Conservation (phyloP, 1,140 invertebrate species). For the Ips typographus region DNA sequence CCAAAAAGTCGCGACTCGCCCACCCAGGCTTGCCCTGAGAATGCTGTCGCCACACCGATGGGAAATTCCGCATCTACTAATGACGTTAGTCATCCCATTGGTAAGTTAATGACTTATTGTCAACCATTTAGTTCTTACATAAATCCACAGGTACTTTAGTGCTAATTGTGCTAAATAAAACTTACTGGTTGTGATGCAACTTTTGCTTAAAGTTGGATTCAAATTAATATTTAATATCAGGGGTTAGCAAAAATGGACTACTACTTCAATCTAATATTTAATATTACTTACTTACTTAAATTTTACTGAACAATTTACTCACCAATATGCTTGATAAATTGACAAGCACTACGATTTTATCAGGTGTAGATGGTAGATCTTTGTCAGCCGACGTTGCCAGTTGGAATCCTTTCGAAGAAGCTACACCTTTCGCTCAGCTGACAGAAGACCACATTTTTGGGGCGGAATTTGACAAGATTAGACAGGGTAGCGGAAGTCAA, state of each 20-base stretch:
- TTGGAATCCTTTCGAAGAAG: slow-evolving; percentile 81
- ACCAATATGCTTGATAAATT: neutral
- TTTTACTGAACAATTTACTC: no score
- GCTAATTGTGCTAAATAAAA: no score
- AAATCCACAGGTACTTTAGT: no score
- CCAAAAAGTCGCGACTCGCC: slow-evolving; percentile 53
- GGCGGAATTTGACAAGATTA: slow-evolving; percentile 83
- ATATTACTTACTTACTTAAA: no score
- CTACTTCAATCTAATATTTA: no score
- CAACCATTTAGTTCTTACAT: neutral
- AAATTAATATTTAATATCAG: no score
- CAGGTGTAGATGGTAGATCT: slow-evolving; percentile 55
- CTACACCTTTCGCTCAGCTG: slow-evolving; percentile 68
- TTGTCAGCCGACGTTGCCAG: slow-evolving; percentile 65
- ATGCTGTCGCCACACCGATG: slow-evolving; percentile 37
- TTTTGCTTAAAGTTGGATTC: no score
- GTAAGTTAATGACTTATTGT: neutral
- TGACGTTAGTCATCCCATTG: slow-evolving; percentile 49
- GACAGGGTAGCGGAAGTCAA: slow-evolving; percentile 65
- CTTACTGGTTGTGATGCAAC: no score
- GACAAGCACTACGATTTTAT: neutral
- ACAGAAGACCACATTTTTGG: slow-evolving; percentile 85
- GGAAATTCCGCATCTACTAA: slow-evolving; percentile 48
- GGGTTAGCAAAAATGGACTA: no score
- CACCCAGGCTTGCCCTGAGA: slow-evolving; percentile 32